These are phyloP conservation scores for Ceryle rudis DNA, from an alignment of 2,797 vertebrate genomes.

Conservation along the genomic window DNA sequence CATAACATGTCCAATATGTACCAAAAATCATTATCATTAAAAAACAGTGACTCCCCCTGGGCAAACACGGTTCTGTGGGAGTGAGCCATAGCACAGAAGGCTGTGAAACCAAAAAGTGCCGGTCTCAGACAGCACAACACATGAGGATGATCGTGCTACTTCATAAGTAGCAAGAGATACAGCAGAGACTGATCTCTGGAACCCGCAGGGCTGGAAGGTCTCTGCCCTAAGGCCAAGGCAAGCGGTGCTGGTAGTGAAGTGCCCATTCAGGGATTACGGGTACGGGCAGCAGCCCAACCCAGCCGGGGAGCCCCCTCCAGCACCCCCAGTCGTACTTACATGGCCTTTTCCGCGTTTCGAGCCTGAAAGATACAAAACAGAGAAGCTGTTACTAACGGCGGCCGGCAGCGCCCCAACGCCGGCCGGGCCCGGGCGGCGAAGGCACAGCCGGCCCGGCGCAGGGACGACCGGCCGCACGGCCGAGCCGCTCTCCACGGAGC, in stretches of 20 bases:
- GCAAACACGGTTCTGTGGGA: background rate
- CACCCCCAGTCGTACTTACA: slow-evolving; percentile 82
- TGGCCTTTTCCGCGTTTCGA: slow-evolving; percentile 95
- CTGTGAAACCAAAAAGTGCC: background rate
- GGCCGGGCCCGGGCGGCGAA: background rate
- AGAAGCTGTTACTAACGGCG: no score
- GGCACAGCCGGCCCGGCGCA: no score
- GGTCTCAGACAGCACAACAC: fast-evolving
- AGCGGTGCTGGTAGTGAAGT: fast-evolving
- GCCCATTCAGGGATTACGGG: no score
- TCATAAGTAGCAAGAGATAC: fast-evolving
- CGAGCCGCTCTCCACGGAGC: background rate
- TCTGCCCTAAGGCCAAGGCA: background rate
- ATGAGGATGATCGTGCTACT: fast-evolving
- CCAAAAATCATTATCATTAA: fast-evolving
- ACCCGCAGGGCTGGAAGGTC: background rate
- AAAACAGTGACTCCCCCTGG: fast-evolving
- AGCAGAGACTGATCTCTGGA: fast-evolving
- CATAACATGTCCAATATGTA: fast-evolving
- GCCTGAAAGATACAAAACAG: slow-evolving; percentile 79
- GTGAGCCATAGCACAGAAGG: fast-evolving
- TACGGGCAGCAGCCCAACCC: background rate
- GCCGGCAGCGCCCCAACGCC: background rate
- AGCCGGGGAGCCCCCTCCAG: background rate
- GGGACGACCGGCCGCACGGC: background rate